Evolutionary conservation across 2,113 vertebrate species (phyloP), one percentile per base, ranked within the genome.

Genomic region (Anhinga anhinga): DNA sequence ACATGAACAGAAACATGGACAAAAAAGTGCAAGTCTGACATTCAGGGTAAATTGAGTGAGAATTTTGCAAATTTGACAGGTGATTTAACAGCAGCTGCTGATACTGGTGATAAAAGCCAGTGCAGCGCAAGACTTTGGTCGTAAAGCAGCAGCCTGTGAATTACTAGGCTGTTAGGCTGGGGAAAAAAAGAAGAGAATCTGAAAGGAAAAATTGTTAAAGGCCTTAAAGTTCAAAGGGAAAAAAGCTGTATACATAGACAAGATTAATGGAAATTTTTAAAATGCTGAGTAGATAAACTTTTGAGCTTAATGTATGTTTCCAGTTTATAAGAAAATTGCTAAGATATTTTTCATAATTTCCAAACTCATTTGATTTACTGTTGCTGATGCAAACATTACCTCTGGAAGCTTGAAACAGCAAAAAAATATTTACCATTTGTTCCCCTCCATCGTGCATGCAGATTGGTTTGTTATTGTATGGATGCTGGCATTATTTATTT

Each of bases 51-150:
- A 97, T 94, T 62, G 70, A 96, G 85, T 88, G 91, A 89, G 74
- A 96, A 82, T 83, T 92, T 65, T 94, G 88, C 82, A 90, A 83
- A 95, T 95, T 86, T 93, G 91, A 91, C 91, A 94, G 90, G 80
- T 96, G 93, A 95, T 88, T 97, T 95, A 97, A 84, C 92, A 97
- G 77, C 86, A 96, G 87, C 87, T 93, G 56, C 26, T 87, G 59
- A 72, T 83, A 65, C 32, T 84, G 61, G 22, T 50, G 86, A 78
- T 59, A 78, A 20, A 86, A 69, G 61, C 58, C 69, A 76, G 36
- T 53, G 34, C 36, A 93, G 40, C 40, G 36, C 45, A 70, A 66
- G 66, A 38, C 38, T 70, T 62, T 15, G 38, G 56, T 76, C 72
- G 59, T 77, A 69, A 95, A 86, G 38, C 18, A n/a, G 21, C 25